A percentile compares a stretch with the other conserved stretches of the same genome.
These are phyloP conservation scores for Macrostomum lignano DNA, from an alignment of 1,140 invertebrate species.

Conservation along the genomic window DNA sequence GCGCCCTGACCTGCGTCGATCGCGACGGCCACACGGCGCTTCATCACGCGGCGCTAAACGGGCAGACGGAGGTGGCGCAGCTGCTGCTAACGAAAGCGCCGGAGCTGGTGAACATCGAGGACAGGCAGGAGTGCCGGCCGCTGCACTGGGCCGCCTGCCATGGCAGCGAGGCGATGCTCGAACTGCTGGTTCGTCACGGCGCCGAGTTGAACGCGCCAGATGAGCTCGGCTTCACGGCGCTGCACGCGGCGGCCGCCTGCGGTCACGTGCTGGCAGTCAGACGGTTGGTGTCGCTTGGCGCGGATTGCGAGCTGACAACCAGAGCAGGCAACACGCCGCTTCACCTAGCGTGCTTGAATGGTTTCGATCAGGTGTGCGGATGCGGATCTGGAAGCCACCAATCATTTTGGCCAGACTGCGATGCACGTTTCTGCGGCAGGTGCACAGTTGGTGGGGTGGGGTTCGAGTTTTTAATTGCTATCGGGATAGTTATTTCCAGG, in stretches of 20 bases:
- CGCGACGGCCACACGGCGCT: conserved; percentile 34
- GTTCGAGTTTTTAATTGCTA: no score
- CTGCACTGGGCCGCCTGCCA: conserved; percentile 31
- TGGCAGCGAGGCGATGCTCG: conserved; percentile 16
- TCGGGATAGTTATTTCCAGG: no score
- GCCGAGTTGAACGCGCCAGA: conserved; percentile 23
- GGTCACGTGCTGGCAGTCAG: no score
- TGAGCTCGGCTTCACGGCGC: conserved; percentile 20
- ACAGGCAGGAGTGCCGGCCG: conserved; percentile 35
- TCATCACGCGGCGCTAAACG: conserved; percentile 38
- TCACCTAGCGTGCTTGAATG: conserved; percentile 37
- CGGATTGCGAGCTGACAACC: no score
- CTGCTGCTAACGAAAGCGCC: no score
- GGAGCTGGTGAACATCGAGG: conserved; percentile 36
- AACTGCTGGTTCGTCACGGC: conserved; percentile 16
- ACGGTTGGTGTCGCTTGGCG: no score
- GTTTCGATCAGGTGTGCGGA: no score
- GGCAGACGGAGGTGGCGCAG: conserved; percentile 32
- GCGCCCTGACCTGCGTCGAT: no score
- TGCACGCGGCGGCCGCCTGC: conserved; percentile 23
- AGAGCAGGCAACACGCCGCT: conserved; percentile 36
- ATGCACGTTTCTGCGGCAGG: no score
- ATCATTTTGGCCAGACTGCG: no score
- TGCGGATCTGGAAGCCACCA: no score
- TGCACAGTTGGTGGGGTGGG: no score